phyloP scores from a whole-genome alignment of 2,888 invertebrate species.

The Epirrita christyi region DNA sequence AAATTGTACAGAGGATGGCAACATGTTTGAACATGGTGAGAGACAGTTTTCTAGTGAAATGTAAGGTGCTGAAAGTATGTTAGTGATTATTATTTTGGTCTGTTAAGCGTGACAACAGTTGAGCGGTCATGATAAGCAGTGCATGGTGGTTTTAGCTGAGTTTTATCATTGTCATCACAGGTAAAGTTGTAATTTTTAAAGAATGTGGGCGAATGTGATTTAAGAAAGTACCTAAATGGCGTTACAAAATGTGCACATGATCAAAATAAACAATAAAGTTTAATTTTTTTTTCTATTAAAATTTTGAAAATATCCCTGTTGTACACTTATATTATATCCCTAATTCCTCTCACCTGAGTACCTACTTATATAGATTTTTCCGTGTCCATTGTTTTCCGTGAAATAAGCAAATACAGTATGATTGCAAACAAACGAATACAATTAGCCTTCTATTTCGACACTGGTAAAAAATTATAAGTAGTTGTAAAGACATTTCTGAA shows the following conservation, averaged over 20 bases:
- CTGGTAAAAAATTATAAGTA: no score
- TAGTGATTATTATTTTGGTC: slow-evolving; percentile 41
- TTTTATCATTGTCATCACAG: not conserved
- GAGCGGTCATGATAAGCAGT: slow-evolving; percentile 58
- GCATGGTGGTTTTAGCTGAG: slow-evolving; percentile 35
- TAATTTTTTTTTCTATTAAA: no score
- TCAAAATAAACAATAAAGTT: no score
- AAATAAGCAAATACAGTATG: slow-evolving; percentile 35
- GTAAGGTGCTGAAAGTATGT: slow-evolving; percentile 39
- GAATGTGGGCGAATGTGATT: no score
- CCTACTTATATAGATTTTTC: slow-evolving; percentile 39
- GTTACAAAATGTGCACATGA: no score
- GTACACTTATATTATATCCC: no score
- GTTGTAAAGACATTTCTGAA: no score
- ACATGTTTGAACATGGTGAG: slow-evolving; percentile 53
- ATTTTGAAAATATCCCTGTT: no score
- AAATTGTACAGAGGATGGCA: slow-evolving; percentile 43
- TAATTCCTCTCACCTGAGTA: not conserved
- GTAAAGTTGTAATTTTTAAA: not conserved
- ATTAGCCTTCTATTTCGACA: no score
- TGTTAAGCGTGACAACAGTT: slow-evolving; percentile 61
- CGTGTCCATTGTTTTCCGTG: slow-evolving; percentile 46
- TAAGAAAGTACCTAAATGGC: no score
- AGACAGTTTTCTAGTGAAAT: slow-evolving; percentile 47
- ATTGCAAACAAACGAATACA: not conserved